A percentile compares a stretch with the other conserved stretches of the same genome.
phyloP scores from a whole-genome alignment of 2,113 vertebrate species.

The Formicarius rufipectus region DNA sequence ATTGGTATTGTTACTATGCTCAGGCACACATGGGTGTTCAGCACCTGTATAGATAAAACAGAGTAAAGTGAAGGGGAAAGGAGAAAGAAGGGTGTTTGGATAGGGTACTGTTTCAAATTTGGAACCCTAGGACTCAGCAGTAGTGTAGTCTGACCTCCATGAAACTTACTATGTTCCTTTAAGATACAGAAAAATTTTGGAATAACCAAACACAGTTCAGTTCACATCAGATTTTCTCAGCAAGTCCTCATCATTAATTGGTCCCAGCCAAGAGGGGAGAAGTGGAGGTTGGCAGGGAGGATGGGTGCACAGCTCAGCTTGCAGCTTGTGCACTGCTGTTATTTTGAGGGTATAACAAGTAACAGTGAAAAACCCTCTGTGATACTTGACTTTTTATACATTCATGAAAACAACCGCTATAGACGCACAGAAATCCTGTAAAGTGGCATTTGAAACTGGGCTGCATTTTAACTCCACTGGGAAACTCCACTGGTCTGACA shows the following conservation, averaged over 20 bases:
- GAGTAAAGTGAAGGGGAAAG: background rate
- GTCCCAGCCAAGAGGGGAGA: background rate
- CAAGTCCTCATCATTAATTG: background rate
- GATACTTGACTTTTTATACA: background rate
- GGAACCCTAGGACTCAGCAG: background rate
- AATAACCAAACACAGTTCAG: background rate
- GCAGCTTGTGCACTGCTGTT: background rate
- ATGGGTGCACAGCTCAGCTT: background rate
- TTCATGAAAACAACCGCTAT: rapidly evolving
- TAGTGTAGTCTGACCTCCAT: background rate
- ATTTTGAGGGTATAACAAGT: rapidly evolving
- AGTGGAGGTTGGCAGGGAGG: background rate
- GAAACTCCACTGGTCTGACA: background rate
- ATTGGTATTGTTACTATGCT: background rate
- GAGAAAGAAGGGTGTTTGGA: background rate
- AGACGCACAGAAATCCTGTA: conserved; percentile 20
- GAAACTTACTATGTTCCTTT: background rate
- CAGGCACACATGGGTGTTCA: background rate
- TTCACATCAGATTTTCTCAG: background rate
- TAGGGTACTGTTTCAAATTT: background rate
- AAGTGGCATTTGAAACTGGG: background rate
- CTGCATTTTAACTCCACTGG: background rate
- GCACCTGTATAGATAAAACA: background rate
- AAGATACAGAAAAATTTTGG: background rate
- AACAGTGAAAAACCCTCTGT: background rate